Evolutionary conservation across 2,113 vertebrate species (phyloP).

Genomic region (Hypanus sabinus): DNA sequence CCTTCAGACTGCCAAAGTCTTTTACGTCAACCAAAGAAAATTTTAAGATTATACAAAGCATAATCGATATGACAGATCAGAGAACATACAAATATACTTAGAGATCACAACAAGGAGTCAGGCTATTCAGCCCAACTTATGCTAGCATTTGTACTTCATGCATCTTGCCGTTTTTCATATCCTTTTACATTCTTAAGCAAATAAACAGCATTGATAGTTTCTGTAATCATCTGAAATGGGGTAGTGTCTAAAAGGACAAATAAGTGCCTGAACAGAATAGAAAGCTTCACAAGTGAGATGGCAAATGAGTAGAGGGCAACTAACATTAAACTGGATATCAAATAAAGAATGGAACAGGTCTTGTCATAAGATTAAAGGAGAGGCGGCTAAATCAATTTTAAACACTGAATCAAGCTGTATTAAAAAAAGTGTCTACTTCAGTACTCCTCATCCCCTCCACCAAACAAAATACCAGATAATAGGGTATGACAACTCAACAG

Average conservation of each 20-base stretch:
- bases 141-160: neutral
- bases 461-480: too few species aligned
- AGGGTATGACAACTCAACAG: neutral
- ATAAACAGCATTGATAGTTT: neutral
- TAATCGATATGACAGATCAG: neutral
- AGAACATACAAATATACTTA: neutral
- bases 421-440: neutral
- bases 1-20: neutral
- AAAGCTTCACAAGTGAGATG: too few species aligned
- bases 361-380: neutral
- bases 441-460: too few species aligned
- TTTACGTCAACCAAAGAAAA: neutral
- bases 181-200: neutral
- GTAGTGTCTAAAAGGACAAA: neutral
- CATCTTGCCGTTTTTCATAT: neutral
- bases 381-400: neutral
- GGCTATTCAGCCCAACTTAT: neutral
- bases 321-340: neutral
- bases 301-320: neutral
- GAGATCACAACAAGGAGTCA: neutral
- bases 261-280: neutral
- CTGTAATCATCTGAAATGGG: too few species aligned
- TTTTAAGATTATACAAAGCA: neutral
- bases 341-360: neutral
- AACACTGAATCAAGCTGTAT: neutral